Evolutionary conservation across 2,888 invertebrate genomes (phyloP), one percentile per base, ranked within the genome.

Genomic region (Agrenia bidenticulata): DNA sequence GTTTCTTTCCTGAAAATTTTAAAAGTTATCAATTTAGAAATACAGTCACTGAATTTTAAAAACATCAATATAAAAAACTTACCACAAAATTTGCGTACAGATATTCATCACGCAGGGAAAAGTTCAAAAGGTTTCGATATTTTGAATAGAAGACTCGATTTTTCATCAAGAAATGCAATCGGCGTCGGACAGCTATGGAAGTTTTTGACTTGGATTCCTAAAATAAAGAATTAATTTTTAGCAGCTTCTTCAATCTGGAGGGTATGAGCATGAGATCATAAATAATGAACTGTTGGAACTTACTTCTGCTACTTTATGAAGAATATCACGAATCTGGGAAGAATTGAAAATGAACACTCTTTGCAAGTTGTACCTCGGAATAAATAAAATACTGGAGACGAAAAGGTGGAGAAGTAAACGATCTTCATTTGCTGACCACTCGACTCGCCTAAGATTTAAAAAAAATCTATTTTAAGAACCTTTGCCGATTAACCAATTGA

Each of bases 351-450:
- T 67, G 57, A 73, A 72, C 0, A 73, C 49, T 45, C 68, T 67
- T 4, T 60, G 27, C 32, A 70, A 62, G 41, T 74, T 72, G 45
- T 73, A 75, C 15, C 64, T 60, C 1, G 70, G 69, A 42, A 75
- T 71, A 50, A 74, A 75, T 0, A 75, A 51, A 11, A 72, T 69
- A 49, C 72, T 70, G 11, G 72, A 67, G 19, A 75, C 67, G 57
- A 70, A 73, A 2, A 69, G 50, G 21, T 61, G 49, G 7, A 74
- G 39, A 7, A 74, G 61, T 13, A 55, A 58, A 21, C 64, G 63
- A 58, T 75, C 75, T 49, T 75, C 75, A n/a, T 56, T 42, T 1
- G 63, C 45, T n/a, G 61, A 66, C 75, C 75, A 75, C 45, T 70
- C 67, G 0, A 70, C 73, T 26, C 75, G 27, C 1, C 19, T 1